These are phyloP conservation scores for Pristionchus fissidentatus DNA, from an alignment of 2,888 invertebrate species.

Conservation along the genomic window DNA sequence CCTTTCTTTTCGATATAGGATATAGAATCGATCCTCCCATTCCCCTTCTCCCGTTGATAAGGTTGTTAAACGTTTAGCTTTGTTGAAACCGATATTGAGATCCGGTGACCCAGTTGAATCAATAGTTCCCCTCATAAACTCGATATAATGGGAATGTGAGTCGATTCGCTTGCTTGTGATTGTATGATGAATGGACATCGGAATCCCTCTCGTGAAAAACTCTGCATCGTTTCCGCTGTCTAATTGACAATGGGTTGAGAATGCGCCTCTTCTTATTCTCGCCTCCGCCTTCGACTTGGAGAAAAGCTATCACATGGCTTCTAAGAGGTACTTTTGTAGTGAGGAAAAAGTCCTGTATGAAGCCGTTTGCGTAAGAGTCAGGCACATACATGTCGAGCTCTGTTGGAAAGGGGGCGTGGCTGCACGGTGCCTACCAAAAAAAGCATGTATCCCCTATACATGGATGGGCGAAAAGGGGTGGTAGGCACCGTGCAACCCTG, in stretches of 20 bases:
- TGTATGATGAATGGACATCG: neutral
- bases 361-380: no score
- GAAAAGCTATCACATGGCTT: neutral
- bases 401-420: no score
- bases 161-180: constrained; percentile 10
- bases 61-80: constrained; percentile 27
- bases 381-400: no score
- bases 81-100: constrained; percentile 10
- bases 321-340: constrained; percentile 7
- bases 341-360: no score
- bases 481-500: no score
- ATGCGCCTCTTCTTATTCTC: constrained; percentile 19
- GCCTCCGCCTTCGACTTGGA: constrained; percentile 6
- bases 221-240: neutral
- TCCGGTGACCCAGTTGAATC: constrained; percentile 1
- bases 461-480: no score
- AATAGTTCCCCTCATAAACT: constrained; percentile 3
- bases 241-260: constrained; percentile 29
- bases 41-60: neutral
- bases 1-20: neutral
- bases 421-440: no score
- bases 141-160: no score
- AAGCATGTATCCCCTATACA: no score
- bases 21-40: neutral
- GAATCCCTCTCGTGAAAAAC: no score